These are phyloP conservation scores for Ptychobarbus kaznakovi DNA, from an alignment of 2,797 vertebrate genomes.

Conservation along the genomic window DNA sequence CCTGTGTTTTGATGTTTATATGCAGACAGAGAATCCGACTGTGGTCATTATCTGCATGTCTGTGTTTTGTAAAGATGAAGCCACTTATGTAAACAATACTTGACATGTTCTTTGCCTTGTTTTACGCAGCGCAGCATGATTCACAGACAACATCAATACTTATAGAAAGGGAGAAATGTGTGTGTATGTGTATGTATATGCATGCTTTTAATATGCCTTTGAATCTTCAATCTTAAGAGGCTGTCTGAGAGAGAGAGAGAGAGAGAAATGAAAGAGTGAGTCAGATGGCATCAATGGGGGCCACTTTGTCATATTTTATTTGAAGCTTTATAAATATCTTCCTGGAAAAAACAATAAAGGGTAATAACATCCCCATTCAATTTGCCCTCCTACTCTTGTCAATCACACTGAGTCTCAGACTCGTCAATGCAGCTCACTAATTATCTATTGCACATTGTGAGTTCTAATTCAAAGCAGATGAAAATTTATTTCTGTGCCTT, in stretches of 20 bases:
- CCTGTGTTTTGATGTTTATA: constrained; percentile 53
- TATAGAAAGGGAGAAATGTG: not conserved
- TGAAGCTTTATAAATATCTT: constrained; percentile 29
- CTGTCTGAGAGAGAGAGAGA: not conserved
- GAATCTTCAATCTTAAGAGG: not conserved
- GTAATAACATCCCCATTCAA: constrained; percentile 25
- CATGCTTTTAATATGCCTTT: not conserved
- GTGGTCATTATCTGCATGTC: constrained; percentile 54
- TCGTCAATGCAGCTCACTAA: not conserved
- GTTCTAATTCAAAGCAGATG: constrained; percentile 2
- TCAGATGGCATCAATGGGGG: not conserved
- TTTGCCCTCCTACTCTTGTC: not conserved
- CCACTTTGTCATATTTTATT: constrained; percentile 25
- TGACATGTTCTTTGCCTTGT: constrained; percentile 48
- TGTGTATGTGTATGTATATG: not conserved
- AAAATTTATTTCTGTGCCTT: constrained; percentile 6
- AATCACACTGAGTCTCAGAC: not conserved
- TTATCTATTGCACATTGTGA: constrained; percentile 17
- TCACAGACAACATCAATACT: not conserved
- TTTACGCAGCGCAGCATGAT: constrained; percentile 34
- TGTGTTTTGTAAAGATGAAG: constrained; percentile 48
- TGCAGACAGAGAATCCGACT: constrained; percentile 14
- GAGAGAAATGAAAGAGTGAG: not conserved
- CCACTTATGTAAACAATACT: constrained; percentile 50
- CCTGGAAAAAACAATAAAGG: constrained; percentile 1